A percentile compares a stretch with the other conserved stretches of the same genome.
These are phyloP conservation scores for mouse (Mus musculus) DNA, from an alignment of 2,113 vertebrate genomes.

Conservation along the genomic window DNA sequence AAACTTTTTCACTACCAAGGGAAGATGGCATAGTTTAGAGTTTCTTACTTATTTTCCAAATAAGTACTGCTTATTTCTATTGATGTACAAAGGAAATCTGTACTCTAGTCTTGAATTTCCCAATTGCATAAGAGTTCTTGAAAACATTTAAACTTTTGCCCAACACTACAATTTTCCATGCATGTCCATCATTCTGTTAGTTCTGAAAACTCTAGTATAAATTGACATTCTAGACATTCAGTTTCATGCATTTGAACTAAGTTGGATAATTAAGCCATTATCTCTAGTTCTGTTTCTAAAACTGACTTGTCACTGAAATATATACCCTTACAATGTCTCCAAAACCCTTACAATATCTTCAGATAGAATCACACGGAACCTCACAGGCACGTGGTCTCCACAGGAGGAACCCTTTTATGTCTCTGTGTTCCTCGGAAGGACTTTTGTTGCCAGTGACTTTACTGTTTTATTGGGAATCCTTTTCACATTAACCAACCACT, in stretches of 20 bases:
- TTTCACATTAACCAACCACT: constrained; percentile 1
- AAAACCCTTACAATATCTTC: neutral
- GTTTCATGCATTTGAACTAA: neutral
- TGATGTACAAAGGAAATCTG: neutral
- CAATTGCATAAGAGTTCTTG: neutral
- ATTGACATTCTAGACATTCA: neutral
- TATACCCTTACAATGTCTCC: neutral
- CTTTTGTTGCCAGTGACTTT: neutral
- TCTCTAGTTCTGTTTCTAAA: neutral
- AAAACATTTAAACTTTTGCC: neutral
- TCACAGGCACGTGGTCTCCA: neutral
- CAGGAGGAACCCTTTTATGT: neutral
- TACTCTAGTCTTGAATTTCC: neutral
- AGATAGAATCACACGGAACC: neutral
- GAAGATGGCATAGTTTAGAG: neutral
- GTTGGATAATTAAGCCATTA: constrained; percentile 18
- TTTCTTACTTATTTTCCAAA: constrained; percentile 12
- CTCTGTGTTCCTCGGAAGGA: neutral
- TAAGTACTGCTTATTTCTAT: neutral
- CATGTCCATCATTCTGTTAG: neutral
- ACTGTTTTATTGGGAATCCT: neutral
- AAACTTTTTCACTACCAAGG: neutral
- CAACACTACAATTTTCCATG: neutral
- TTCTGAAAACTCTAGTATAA: neutral
- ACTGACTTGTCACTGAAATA: neutral